Conservation (phyloP, 2,113 vertebrate species). For the Indri indri region DNA sequence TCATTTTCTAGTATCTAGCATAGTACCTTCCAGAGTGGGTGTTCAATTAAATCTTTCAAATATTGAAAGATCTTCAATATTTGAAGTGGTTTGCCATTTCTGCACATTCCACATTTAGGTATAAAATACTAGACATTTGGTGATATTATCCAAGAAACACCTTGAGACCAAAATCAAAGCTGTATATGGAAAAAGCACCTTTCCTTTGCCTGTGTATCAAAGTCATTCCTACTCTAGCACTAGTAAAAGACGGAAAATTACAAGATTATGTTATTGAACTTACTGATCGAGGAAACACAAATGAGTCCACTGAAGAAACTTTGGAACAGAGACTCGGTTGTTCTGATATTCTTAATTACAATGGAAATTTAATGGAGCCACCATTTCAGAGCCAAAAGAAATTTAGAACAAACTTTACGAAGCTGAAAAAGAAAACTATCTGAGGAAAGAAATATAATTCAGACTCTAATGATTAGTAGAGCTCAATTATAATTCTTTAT, state of each 20-base stretch:
- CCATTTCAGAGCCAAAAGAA: constrained; percentile 90
- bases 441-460: constrained; percentile 93
- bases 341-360: constrained; percentile 93
- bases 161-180: constrained; percentile 97
- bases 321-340: constrained; percentile 97
- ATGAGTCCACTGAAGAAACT: constrained; percentile 95
- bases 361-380: constrained; percentile 95
- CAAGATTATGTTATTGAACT: constrained; percentile 96
- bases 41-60: background rate
- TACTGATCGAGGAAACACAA: constrained; percentile 94
- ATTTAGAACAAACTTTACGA: constrained; percentile 92
- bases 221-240: constrained; percentile 93
- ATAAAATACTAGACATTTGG: constrained; percentile 96
- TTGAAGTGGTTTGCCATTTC: no score
- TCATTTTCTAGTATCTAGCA: background rate
- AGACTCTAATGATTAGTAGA: constrained; percentile 95
- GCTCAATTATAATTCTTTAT: constrained; percentile 69
- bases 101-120: constrained; percentile 81
- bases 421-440: constrained; percentile 97
- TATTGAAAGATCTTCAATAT: background rate
- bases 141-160: constrained; percentile 94
- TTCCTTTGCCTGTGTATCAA: constrained; percentile 96
- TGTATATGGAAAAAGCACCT: constrained; percentile 97
- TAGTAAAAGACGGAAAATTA: constrained; percentile 95
- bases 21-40: background rate